Evolutionary conservation across 2,888 invertebrate genomes (phyloP).

Genomic region (Scelioninae gen. 2): DNA sequence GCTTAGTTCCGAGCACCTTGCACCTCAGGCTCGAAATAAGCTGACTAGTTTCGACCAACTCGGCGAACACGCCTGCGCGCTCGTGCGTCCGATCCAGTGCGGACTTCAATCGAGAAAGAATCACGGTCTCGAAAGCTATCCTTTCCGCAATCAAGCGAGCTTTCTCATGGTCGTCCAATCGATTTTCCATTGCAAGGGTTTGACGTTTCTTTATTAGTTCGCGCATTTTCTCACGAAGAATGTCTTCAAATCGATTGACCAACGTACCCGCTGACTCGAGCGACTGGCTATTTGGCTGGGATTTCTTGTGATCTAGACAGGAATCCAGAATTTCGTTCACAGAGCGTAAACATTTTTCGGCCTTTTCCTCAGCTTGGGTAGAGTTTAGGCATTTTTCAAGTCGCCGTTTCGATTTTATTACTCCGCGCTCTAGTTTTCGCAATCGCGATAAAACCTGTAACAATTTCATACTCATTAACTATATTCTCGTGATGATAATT

Average conservation of each 20-base stretch:
- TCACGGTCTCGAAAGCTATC: slow-evolving; percentile 86
- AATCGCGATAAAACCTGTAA: slow-evolving; percentile 65
- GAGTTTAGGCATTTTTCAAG: slow-evolving; percentile 71
- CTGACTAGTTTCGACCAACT: slow-evolving; percentile 86
- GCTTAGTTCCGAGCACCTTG: slow-evolving; percentile 75
- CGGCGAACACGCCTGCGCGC: slow-evolving; percentile 72
- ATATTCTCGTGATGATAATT: too few species aligned
- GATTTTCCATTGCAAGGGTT: slow-evolving; percentile 81
- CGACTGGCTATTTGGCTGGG: slow-evolving; percentile 65
- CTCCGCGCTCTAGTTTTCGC: slow-evolving; percentile 68
- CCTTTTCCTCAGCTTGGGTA: slow-evolving; percentile 71
- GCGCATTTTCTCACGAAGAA: slow-evolving; percentile 82
- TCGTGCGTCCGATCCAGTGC: slow-evolving; percentile 67
- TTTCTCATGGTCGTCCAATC: slow-evolving; percentile 82
- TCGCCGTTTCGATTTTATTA: slow-evolving; percentile 69
- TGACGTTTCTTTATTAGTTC: slow-evolving; percentile 83
- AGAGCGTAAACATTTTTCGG: slow-evolving; percentile 71
- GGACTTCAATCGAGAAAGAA: slow-evolving; percentile 77
- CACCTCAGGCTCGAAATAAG: slow-evolving; percentile 84
- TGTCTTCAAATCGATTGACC: slow-evolving; percentile 78
- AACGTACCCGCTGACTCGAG: slow-evolving; percentile 69
- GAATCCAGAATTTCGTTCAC: slow-evolving; percentile 72
- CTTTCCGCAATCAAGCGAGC: slow-evolving; percentile 86
- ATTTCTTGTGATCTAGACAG: slow-evolving; percentile 69
- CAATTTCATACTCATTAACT: background rate